These are phyloP conservation scores for Nibea albiflora DNA, from an alignment of 2,113 vertebrate species.

Conservation along the genomic window DNA sequence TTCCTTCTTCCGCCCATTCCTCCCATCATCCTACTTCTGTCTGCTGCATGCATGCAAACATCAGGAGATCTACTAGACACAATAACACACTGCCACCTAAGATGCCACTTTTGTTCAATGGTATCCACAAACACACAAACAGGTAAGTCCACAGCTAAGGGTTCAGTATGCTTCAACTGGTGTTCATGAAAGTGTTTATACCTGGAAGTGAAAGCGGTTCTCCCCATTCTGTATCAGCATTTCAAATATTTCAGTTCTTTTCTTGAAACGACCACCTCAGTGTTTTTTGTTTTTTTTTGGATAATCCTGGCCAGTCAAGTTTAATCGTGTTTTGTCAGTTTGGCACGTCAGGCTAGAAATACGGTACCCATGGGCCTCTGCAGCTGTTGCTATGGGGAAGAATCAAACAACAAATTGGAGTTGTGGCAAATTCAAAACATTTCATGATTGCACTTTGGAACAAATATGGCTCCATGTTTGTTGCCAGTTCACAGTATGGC, in stretches of 20 bases:
- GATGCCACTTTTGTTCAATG: conserved; percentile 90
- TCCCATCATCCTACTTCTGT: conserved; percentile 39
- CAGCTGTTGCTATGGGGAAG: neutral
- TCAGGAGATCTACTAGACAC: conserved; percentile 86
- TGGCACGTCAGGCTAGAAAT: neutral
- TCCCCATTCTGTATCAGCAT: neutral
- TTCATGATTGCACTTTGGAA: too few species aligned
- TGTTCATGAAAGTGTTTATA: neutral
- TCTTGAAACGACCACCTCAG: neutral
- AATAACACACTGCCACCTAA: conserved; percentile 89
- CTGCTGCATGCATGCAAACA: conserved; percentile 75
- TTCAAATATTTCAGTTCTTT: neutral
- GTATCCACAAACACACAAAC: conserved; percentile 84
- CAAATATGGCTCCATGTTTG: too few species aligned
- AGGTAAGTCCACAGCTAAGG: conserved; percentile 83
- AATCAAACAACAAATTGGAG: neutral
- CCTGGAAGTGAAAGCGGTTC: neutral
- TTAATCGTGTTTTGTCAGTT: neutral
- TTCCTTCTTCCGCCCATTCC: conserved; percentile 38
- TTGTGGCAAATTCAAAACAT: too few species aligned
- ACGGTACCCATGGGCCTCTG: neutral
- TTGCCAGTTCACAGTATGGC: too few species aligned
- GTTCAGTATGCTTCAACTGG: conserved; percentile 38
- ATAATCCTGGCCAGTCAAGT: neutral
- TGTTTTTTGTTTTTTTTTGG: neutral